Percentiles rank a stretch among this genome's conserved stretches.
These are phyloP conservation scores for Oenanthe oenanthe DNA, from an alignment of 2,113 vertebrate genomes.

Conservation along the genomic window DNA sequence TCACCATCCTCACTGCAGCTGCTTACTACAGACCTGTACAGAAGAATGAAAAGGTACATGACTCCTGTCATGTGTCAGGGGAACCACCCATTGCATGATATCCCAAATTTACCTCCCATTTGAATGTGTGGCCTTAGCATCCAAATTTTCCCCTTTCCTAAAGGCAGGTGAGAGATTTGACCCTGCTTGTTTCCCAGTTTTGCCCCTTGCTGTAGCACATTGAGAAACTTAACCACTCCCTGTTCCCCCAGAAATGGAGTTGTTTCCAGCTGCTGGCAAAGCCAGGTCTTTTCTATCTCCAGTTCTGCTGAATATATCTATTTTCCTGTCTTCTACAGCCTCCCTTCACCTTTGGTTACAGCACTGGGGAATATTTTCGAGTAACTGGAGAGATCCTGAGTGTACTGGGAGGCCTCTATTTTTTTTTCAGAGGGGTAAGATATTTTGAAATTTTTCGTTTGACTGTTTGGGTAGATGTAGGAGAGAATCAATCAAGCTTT, in stretches of 20 bases:
- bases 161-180: not conserved
- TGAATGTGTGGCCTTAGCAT: not conserved
- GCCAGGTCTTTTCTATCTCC: not conserved
- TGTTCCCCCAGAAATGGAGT: not conserved
- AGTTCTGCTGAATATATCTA: not conserved
- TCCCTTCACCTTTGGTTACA: constrained; percentile 69
- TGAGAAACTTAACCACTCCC: not conserved
- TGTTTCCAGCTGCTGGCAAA: not conserved
- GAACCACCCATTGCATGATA: not conserved
- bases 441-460: not conserved
- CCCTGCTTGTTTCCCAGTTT: not conserved
- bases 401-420: constrained; percentile 81
- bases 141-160: not conserved
- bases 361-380: constrained; percentile 74
- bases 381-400: constrained; percentile 81
- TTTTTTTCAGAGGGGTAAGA: constrained; percentile 90
- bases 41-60: constrained; percentile 34
- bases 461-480: not conserved
- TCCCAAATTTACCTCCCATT: not conserved
- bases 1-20: constrained; percentile 84
- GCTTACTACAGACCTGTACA: constrained; percentile 83
- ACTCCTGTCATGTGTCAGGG: not conserved
- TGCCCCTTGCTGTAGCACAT: not conserved
- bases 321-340: constrained; percentile 73
- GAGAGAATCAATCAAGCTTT: not conserved